These are phyloP conservation scores for Pachyrhynchus sulphureomaculatus DNA, from an alignment of 1,140 invertebrate species.

Conservation along the genomic window DNA sequence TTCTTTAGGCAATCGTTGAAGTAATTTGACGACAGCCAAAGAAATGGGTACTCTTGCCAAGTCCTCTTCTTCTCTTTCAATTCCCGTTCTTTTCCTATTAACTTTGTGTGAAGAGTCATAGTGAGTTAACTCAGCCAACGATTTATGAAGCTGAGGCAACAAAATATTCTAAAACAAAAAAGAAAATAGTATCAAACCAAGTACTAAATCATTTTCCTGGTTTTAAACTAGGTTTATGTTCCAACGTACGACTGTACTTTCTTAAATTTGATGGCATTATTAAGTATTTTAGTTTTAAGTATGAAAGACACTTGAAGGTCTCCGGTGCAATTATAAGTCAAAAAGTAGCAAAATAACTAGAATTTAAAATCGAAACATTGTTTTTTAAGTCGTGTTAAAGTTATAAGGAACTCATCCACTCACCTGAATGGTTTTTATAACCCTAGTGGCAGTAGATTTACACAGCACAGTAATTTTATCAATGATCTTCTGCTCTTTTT, in stretches of 20 bases:
- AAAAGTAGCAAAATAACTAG: too few species aligned
- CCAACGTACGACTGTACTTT: too few species aligned
- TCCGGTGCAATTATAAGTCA: too few species aligned
- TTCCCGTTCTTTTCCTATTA: conserved; percentile 65
- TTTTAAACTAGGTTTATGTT: neutral
- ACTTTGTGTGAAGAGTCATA: conserved; percentile 81
- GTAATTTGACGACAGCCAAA: conserved; percentile 85
- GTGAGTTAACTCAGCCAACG: conserved; percentile 71
- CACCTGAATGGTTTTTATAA: conserved; percentile 65
- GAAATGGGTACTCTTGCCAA: conserved; percentile 89
- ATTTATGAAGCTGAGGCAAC: conserved; percentile 66
- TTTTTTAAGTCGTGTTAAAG: too few species aligned
- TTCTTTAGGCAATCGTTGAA: conserved; percentile 81
- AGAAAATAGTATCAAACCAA: neutral
- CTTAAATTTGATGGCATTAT: too few species aligned
- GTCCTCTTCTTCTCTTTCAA: conserved; percentile 82
- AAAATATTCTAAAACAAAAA: conserved; percentile 56
- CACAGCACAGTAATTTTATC: conserved; percentile 63
- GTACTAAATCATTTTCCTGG: neutral
- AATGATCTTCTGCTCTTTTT: conserved; percentile 51
- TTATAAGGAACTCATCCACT: neutral
- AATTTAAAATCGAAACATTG: too few species aligned
- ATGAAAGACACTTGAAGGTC: too few species aligned
- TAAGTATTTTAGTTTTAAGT: too few species aligned
- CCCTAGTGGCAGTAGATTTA: conserved; percentile 69